Percentiles rank a stretch among this genome's conserved stretches.
phyloP scores from a whole-genome alignment of 2,797 vertebrate genomes.

The Xiphorhynchus erythropygius region DNA sequence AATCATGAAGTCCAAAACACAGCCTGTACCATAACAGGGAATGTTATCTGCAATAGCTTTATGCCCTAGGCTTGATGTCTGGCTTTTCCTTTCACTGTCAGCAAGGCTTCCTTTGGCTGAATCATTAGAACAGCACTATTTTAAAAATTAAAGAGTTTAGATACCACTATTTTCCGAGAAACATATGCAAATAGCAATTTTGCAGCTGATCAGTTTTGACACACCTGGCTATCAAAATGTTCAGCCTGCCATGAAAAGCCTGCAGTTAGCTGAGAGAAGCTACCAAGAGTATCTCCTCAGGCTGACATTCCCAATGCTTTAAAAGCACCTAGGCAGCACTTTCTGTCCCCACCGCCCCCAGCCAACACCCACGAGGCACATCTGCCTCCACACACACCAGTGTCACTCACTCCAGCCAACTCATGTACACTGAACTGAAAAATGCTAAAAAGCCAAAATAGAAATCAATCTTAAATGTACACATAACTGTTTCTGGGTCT shows the following conservation, averaged over 20 bases:
- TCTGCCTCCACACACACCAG: not conserved
- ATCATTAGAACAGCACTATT: not conserved
- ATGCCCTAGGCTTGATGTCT: not conserved
- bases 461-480: not conserved
- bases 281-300: not conserved
- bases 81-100: not conserved
- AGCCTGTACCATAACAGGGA: not conserved
- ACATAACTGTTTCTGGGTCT: not conserved
- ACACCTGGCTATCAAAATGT: not conserved
- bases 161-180: not conserved
- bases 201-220: not conserved
- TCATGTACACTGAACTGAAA: not conserved
- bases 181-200: not conserved
- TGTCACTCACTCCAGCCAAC: not conserved
- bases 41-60: not conserved
- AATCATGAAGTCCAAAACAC: not conserved
- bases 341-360: not conserved
- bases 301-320: not conserved
- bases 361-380: not conserved
- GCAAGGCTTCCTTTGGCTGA: constrained; percentile 15
- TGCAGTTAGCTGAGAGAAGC: not conserved
- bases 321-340: not conserved
- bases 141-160: not conserved
- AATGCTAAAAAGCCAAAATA: not conserved
- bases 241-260: not conserved